Percentiles rank a stretch among this genome's conserved stretches.
Conservation (phyloP, 2,888 invertebrate genomes). For the Pasiphila rectangulata region DNA sequence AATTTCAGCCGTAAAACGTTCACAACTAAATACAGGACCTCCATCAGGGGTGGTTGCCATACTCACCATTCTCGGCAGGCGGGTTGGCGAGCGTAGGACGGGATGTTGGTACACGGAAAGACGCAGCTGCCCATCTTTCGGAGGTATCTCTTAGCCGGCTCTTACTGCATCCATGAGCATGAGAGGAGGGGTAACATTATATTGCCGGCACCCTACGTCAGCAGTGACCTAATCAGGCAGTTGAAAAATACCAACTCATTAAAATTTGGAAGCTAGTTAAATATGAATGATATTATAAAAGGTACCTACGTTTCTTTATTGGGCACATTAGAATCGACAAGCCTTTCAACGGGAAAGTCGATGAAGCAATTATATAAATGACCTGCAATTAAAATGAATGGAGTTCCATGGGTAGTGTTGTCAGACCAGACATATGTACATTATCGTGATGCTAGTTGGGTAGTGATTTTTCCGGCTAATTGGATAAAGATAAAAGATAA, state of each 20-base stretch:
- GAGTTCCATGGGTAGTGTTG: conserved; percentile 51
- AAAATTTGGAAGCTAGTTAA: conserved; percentile 51
- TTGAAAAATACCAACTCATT: conserved; percentile 46
- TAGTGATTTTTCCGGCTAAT: conserved; percentile 9
- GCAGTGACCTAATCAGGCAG: conserved; percentile 36
- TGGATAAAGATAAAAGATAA: no score
- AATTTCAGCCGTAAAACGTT: no score
- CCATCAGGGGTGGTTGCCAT: no score
- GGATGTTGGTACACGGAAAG: no score
- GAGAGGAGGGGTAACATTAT: no score
- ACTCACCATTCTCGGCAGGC: no score
- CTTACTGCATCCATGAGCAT: no score
- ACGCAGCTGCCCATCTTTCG: no score
- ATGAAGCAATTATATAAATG: conserved; percentile 75
- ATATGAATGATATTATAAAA: conserved; percentile 51
- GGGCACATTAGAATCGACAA: conserved; percentile 64
- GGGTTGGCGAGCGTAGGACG: no score
- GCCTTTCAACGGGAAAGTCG: conserved; percentile 66
- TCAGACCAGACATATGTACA: conserved; percentile 33
- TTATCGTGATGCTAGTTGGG: background rate
- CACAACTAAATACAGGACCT: no score
- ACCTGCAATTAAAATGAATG: conserved; percentile 71
- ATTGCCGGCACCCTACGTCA: no score
- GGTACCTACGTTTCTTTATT: conserved; percentile 60
- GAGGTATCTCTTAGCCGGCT: no score